Base-by-base conservation (phyloP, 2,888 invertebrate species). In the Dicyrtomina minuta region DNA sequence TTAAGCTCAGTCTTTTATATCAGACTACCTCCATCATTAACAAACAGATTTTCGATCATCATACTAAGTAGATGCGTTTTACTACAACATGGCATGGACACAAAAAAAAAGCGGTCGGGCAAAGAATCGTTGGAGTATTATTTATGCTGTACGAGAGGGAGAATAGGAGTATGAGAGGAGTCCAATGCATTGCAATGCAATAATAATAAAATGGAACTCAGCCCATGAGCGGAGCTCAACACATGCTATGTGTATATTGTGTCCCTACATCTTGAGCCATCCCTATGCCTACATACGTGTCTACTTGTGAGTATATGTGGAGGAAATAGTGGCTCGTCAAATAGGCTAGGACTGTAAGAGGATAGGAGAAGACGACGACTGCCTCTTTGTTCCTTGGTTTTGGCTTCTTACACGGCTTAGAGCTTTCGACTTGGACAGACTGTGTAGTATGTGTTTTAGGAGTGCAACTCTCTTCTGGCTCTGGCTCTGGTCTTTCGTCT, bases 131-230 rank as follows among this genome's bases (percentile, higher is more conserved):
- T 60, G 59, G 8, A 43, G 22, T 24, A 60, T 61, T 61, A 61
- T 61, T 61, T 61, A 61, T 61, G 64, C 33, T 51, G 39, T 49
- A 62, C 51, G 27, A 51, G 49, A 33, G 51, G 27, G 51, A n/a
- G n/a, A 39, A 51, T 51, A 20, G 49, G 51, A 64, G 64, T n/a
- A n/a, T n/a, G n/a, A n/a, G n/a, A n/a, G n/a, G n/a, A n/a, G n/a
- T n/a, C n/a, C n/a, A n/a, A n/a, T n/a, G n/a, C n/a, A n/a, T n/a
- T n/a, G n/a, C n/a, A n/a, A n/a, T 33, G 33, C 33, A 33, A 33
- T 33, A 33, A 33, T 33, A 62, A 58, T 46, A 49, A 62, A 62
- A 61, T 61, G n/a, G n/a, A n/a, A n/a, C n/a, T n/a, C n/a, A n/a
- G n/a, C n/a, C n/a, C n/a, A n/a, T n/a, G n/a, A n/a, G n/a, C n/a